phyloP scores from a whole-genome alignment of 2,113 vertebrate species.

The Lampris incognitus region DNA sequence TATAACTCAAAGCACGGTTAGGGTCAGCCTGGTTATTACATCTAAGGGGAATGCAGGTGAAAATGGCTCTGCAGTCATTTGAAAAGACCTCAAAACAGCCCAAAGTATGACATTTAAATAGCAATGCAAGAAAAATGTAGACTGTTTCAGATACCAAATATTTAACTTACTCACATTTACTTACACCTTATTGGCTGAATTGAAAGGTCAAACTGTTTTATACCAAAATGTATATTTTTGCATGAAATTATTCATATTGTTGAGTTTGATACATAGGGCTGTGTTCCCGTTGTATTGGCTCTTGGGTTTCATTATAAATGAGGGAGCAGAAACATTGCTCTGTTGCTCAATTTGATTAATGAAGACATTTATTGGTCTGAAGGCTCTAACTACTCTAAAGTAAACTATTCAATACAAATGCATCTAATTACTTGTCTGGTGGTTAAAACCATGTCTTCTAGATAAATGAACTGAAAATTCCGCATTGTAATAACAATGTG shows the following conservation, averaged over 20 bases:
- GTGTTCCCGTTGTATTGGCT: conserved; percentile 8
- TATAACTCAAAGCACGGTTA: not conserved
- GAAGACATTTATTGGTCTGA: conserved; percentile 40
- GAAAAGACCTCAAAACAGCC: not conserved
- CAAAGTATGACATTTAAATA: not conserved
- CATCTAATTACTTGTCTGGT: conserved; percentile 47
- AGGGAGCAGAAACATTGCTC: conserved; percentile 15
- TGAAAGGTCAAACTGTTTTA: conserved; percentile 5
- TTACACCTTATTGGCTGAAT: not conserved
- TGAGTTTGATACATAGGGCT: conserved; percentile 5
- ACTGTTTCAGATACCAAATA: not conserved
- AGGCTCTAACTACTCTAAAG: conserved; percentile 53
- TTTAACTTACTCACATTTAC: not conserved
- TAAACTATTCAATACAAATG: conserved; percentile 56
- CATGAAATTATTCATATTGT: not conserved
- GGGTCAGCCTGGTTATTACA: not conserved
- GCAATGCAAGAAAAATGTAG: not conserved
- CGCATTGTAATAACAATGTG: conserved; percentile 62
- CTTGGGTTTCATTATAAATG: conserved; percentile 7
- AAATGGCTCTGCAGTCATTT: conserved; percentile 7
- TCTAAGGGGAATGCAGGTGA: conserved; percentile 16
- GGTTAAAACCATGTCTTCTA: conserved; percentile 60
- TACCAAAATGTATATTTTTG: not conserved
- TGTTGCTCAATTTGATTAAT: conserved; percentile 62
- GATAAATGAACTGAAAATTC: conserved; percentile 68